Evolutionary conservation across 2,113 vertebrate genomes (phyloP), one percentile per base, ranked within the genome.

Genomic region (Amblyornis subalaris): DNA sequence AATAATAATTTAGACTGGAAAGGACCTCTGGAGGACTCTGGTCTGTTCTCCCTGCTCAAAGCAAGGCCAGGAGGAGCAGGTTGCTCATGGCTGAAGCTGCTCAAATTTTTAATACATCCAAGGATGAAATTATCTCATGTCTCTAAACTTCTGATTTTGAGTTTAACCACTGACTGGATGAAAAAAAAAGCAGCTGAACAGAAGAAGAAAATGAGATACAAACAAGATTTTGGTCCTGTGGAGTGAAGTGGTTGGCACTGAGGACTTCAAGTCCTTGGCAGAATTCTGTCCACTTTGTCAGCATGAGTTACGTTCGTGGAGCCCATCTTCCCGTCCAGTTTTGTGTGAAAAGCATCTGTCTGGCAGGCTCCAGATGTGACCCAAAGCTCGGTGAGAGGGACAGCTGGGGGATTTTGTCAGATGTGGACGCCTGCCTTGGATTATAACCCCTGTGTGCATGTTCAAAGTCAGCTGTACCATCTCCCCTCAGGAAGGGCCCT

Each of bases 281-380:
- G 64, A 72, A 60, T 38, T 42, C 45, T 19, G 12, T 42, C 12
- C 9, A 19, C 19, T 71, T 35, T n/a, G 33, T 58, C 9, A 13
- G 31, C 5, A 12, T 25, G 17, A 82, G 19, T 13, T 48, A 9
- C 0, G 0, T 23, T 71, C 51, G 38, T 47, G 40, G 14, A 90
- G 10, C 31, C 69, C 1, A 0, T 17, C 20, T 69, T 80, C 29
- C 47, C 83, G 29, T 22, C 33, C 40, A 18, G 23, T 38, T 83
- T 67, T 33, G 3, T 22, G 11, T 36, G 55, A 36, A 67, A 71
- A 79, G 1, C 10, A 10, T 35, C 17, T 70, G 28, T 28, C 53
- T 53, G 66, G 42, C 38, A 86, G 55, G 22, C 10, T 86, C 42
- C 40, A 78, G 47, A 18, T 20, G 45, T 51, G 31, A 12, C 40